Conservation (phyloP, 2,888 invertebrate genomes). For the Mystacides longicornis region DNA sequence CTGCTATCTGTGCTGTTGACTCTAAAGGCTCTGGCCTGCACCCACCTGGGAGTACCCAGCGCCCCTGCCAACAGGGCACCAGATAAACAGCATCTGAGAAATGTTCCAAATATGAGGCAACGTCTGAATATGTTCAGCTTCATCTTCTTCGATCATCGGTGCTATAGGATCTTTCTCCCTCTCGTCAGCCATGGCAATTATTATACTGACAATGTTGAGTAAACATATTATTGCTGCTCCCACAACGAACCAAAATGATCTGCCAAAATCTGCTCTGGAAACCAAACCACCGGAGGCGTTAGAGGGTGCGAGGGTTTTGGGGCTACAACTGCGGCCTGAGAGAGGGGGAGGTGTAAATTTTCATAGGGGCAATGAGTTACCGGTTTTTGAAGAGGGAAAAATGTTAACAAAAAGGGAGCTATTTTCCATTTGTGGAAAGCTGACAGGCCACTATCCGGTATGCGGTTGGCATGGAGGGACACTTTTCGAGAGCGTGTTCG, state of each 20-base stretch:
- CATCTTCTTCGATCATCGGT: slow-evolving; percentile 66
- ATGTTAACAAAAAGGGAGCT: too few relatives aligned
- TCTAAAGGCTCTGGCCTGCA: slow-evolving; percentile 64
- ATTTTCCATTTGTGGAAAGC: too few relatives aligned
- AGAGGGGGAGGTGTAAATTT: too few relatives aligned
- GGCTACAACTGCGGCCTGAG: too few relatives aligned
- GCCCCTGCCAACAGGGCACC: slow-evolving; percentile 73
- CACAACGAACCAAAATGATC: slow-evolving; percentile 82
- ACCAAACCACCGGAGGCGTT: too few relatives aligned
- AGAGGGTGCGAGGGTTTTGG: too few relatives aligned
- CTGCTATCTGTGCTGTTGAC: slow-evolving; percentile 58
- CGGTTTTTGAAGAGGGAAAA: too few relatives aligned
- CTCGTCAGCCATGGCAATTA: slow-evolving; percentile 63
- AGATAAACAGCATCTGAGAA: slow-evolving; percentile 69
- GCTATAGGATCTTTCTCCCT: slow-evolving; percentile 56
- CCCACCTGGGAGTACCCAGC: slow-evolving; percentile 80
- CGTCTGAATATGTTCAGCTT: slow-evolving; percentile 65
- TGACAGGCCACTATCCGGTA: too few relatives aligned
- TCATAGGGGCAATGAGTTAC: too few relatives aligned
- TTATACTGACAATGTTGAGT: slow-evolving; percentile 64
- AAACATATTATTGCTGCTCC: slow-evolving; percentile 62
- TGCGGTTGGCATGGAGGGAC: too few relatives aligned
- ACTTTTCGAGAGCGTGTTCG: too few relatives aligned
- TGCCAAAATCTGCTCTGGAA: slow-evolving; percentile 74
- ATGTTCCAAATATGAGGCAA: slow-evolving; percentile 74